Evolutionary conservation across 2,888 invertebrate species (phyloP).

Genomic region (Agrochola circellaris): DNA sequence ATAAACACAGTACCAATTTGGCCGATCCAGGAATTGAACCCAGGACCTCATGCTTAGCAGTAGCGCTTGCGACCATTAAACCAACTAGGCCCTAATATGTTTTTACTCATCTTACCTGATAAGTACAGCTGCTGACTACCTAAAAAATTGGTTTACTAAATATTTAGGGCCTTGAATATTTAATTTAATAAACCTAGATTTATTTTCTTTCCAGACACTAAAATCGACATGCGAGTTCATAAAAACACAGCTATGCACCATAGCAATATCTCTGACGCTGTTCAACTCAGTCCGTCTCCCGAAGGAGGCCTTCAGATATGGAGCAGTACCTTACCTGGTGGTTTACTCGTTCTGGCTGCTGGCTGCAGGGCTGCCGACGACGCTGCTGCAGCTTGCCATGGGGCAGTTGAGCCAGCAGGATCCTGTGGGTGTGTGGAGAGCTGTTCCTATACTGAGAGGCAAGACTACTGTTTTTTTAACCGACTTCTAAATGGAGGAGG

Average conservation of each 20-base stretch:
- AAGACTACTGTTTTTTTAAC: background rate
- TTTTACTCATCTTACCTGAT: background rate
- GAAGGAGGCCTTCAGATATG: constrained; percentile 90
- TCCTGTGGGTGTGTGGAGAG: constrained; percentile 92
- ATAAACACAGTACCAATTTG: no score
- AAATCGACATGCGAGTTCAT: constrained; percentile 82
- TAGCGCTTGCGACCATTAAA: no score
- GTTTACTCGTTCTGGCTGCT: constrained; percentile 91
- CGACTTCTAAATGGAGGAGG: no score
- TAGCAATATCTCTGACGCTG: constrained; percentile 91
- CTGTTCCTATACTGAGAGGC: constrained; percentile 93
- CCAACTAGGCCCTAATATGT: no score
- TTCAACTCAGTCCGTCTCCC: constrained; percentile 92
- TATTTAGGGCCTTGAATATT: background rate
- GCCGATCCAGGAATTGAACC: no score
- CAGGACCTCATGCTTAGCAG: no score
- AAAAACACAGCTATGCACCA: constrained; percentile 89
- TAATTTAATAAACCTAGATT: background rate
- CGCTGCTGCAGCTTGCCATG: constrained; percentile 91
- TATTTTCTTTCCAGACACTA: constrained; percentile 78
- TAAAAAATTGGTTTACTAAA: background rate
- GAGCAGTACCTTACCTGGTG: constrained; percentile 92
- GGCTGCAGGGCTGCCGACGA: constrained; percentile 90
- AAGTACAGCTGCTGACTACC: fast-evolving
- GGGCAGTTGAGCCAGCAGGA: constrained; percentile 93